Evolutionary conservation across 2,113 vertebrate species (phyloP).

Genomic region (Tiliqua scincoides): DNA sequence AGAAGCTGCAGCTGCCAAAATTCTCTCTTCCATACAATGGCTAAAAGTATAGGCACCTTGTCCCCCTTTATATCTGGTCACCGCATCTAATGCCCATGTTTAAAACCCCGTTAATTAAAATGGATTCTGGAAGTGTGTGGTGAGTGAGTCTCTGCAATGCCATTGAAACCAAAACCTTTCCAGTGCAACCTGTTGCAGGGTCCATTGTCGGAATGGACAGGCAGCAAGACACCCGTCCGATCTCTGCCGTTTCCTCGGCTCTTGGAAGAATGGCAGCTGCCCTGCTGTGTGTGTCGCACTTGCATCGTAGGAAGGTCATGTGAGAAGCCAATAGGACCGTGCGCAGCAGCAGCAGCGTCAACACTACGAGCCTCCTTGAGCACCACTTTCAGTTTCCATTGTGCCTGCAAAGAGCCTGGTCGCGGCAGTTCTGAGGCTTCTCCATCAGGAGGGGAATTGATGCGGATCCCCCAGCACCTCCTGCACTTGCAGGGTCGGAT

Average conservation of each 20-base stretch:
- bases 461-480: not conserved
- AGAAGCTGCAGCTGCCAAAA: no score
- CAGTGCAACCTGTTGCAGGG: not conserved
- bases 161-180: not conserved
- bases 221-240: not conserved
- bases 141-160: no score
- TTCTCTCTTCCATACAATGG: no score
- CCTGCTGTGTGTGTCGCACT: not conserved
- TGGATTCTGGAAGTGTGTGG: not conserved
- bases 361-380: not conserved
- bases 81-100: no score
- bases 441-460: no score
- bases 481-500: not conserved
- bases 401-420: not conserved
- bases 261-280: not conserved
- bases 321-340: not conserved
- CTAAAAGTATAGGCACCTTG: no score
- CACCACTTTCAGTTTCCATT: not conserved
- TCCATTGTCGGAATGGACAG: not conserved
- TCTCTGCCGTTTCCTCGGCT: not conserved
- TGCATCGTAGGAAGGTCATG: not conserved
- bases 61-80: no score
- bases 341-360: not conserved
- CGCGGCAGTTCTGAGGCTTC: not conserved
- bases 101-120: not conserved